Conservation (phyloP, 2,113 vertebrate genomes). For the Aegithalos caudatus region DNA sequence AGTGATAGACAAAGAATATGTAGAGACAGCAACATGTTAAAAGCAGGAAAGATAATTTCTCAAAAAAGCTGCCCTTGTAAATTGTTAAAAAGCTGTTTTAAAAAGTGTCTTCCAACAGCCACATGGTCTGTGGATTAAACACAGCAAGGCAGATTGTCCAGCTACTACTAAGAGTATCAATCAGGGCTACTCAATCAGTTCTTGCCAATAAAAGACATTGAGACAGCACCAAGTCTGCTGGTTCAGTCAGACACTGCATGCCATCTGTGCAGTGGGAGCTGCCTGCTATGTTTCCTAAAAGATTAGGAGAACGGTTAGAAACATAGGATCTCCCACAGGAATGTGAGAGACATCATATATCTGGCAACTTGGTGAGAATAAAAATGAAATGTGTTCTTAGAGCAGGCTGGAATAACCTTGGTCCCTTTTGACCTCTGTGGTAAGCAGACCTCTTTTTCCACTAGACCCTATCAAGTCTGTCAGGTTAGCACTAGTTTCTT, state of each 20-base stretch:
- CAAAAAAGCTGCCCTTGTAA: conserved; percentile 38
- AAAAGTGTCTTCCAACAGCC: conserved; percentile 27
- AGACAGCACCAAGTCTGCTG: conserved; percentile 17
- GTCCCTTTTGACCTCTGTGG: neutral
- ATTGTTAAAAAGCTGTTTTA: conserved; percentile 39
- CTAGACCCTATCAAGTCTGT: neutral
- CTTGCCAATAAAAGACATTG: conserved; percentile 21
- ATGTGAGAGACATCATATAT: neutral
- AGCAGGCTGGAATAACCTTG: neutral
- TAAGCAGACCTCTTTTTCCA: neutral
- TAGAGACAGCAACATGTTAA: conserved; percentile 19
- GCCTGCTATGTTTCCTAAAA: conserved; percentile 5
- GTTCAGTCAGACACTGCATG: conserved; percentile 14
- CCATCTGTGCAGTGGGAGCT: conserved; percentile 39
- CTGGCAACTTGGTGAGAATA: neutral
- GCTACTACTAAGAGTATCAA: conserved; percentile 34
- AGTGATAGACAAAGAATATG: conserved; percentile 44
- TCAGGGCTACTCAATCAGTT: conserved; percentile 29
- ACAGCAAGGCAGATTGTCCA: conserved; percentile 62
- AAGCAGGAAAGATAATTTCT: conserved; percentile 24
- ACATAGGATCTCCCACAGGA: conserved; percentile 7
- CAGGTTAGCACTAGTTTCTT: neutral
- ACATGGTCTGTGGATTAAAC: conserved; percentile 59
- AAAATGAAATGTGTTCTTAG: neutral
- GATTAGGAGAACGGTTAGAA: neutral